These are phyloP conservation scores for Magallana angulata DNA, from an alignment of 1,140 invertebrate genomes.

Conservation along the genomic window DNA sequence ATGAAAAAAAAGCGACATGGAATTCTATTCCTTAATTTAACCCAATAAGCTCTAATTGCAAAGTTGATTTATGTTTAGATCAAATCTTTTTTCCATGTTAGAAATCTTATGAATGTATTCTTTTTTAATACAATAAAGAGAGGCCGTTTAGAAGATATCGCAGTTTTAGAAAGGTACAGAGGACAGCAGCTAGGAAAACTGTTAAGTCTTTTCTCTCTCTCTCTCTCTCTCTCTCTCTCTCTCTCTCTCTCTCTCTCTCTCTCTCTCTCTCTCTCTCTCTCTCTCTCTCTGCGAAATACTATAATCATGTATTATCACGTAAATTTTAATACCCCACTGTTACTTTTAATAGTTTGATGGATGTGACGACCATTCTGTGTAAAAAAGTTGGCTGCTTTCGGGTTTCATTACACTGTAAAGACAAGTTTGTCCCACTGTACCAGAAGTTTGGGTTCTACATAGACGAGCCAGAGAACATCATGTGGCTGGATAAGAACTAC, in stretches of 20 bases:
- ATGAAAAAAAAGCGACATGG: no score
- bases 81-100: no score
- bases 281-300: not conserved
- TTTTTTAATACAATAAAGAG: not conserved
- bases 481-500: slow-evolving; percentile 34
- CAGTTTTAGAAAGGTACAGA: not conserved
- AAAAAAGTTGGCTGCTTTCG: slow-evolving; percentile 30
- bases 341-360: not conserved
- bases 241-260: no score
- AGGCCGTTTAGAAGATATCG: slow-evolving; percentile 30
- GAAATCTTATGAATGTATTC: no score
- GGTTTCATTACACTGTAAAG: slow-evolving; percentile 22
- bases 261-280: not conserved
- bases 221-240: no score
- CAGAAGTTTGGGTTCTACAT: slow-evolving; percentile 29
- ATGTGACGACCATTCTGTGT: slow-evolving; percentile 18
- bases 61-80: no score
- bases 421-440: slow-evolving; percentile 2
- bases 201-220: not conserved
- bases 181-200: slow-evolving; percentile 31
- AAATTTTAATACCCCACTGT: not conserved
- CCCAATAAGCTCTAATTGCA: no score
- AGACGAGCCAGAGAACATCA: slow-evolving; percentile 34
- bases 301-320: no score
- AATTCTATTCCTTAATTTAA: no score